Evolutionary conservation across 2,113 vertebrate species (phyloP).

Genomic region (Centropus unirufus): DNA sequence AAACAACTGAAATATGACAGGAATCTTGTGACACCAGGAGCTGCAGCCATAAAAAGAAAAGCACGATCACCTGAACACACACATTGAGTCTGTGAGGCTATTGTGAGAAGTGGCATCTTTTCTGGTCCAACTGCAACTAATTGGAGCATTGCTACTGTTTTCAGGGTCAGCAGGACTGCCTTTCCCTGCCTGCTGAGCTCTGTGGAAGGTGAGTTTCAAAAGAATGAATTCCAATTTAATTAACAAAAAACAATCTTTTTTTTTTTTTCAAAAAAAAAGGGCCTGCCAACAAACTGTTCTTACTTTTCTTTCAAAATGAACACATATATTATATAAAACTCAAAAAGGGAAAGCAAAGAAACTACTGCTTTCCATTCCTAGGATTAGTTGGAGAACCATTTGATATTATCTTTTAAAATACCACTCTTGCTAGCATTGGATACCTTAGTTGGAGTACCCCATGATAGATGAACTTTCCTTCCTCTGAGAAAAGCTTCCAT

Average conservation of each 20-base stretch:
- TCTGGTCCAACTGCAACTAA: conserved; percentile 15
- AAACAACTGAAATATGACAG: background rate
- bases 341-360: background rate
- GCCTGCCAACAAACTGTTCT: background rate
- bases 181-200: conserved; percentile 1
- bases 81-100: background rate
- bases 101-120: background rate
- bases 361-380: background rate
- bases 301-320: background rate
- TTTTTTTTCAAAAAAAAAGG: background rate
- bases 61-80: background rate
- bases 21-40: background rate
- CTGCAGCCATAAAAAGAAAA: background rate
- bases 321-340: background rate
- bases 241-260: background rate
- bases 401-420: background rate
- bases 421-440: background rate
- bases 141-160: background rate
- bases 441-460: background rate
- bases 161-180: background rate
- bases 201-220: conserved; percentile 14
- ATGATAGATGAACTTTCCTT: background rate
- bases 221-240: conserved; percentile 39
- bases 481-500: background rate
- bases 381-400: background rate